Evolutionary conservation across 2,797 vertebrate genomes (phyloP), one percentile per base, ranked within the genome.

Genomic region (Coracias cyanogaster): DNA sequence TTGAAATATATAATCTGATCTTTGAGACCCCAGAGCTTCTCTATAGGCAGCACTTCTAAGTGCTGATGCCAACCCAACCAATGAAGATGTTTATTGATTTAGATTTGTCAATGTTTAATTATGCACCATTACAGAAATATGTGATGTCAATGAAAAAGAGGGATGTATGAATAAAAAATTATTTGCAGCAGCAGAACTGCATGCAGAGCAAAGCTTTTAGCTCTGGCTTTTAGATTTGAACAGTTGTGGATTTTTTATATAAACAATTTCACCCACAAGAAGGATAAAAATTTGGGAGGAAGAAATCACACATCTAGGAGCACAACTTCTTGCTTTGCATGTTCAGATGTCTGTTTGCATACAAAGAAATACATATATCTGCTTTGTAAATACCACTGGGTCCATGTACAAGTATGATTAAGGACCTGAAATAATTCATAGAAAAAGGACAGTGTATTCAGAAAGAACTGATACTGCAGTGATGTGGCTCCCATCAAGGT

Each of bases 51-150:
- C 58, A 48, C 37, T 69, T 82, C 31, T 65, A 65, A 88, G n/a
- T 80, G 83, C 84, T 92, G 81, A 82, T 93, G 57, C 61, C 70
- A 82, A 67, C 65, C 52, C 13, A 83, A 57, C 58, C 72, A 66
- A 15, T 79, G 88, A 67, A 55, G 61, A 82, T 73, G 29, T 96
- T 95, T 95, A 97, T 95, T 94, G 96, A 95, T 89, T 86, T 71
- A 62, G 54, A 64, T 90, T 92, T 94, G 87, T 96, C 95, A 90
- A 86, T 89, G 91, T 94, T 94, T 94, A 97, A 97, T 96, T 98
- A 96, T 94, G 86, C 51, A 81, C 74, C 71, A 74, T 95, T 64
- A 83, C 66, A 80, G 66, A 97, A 97, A 96, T 94, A 82, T 80
- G 95, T 62, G 81, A 79, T 83, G 70, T n/a, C 88, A 92, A 61